These are phyloP conservation scores for Metopia argyrocephala DNA, from an alignment of 2,888 invertebrate genomes.

Conservation along the genomic window DNA sequence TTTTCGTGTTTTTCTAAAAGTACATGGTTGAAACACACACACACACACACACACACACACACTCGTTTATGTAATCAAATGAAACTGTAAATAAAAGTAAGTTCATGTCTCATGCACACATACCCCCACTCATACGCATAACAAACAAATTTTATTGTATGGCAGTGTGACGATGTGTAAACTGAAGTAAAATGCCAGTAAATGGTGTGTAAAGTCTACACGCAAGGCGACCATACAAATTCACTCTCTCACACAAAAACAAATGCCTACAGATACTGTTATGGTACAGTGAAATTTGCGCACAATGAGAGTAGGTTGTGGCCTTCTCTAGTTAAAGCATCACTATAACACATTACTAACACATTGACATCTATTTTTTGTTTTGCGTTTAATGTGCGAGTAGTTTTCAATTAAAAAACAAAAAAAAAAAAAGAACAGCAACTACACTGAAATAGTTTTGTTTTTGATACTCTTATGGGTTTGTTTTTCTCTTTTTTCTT, in stretches of 20 bases:
- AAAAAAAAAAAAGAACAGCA: no score
- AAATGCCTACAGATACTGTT: no score
- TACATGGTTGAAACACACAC: neutral
- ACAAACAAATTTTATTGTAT: constrained; percentile 15
- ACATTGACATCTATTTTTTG: constrained; percentile 25
- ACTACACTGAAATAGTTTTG: constrained; percentile 3
- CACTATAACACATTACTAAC: constrained; percentile 11
- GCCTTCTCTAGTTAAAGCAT: neutral
- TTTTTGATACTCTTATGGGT: neutral
- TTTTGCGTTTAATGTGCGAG: constrained; percentile 5
- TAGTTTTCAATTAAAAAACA: constrained; percentile 28
- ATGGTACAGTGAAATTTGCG: no score
- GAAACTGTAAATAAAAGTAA: neutral
- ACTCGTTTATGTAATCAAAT: neutral
- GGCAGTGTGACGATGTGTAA: constrained; percentile 74
- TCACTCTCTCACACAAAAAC: neutral
- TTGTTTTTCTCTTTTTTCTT: constrained; percentile 15
- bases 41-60: neutral
- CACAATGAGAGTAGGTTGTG: neutral
- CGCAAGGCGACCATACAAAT: neutral
- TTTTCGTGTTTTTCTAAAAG: constrained; percentile 29
- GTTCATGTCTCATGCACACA: neutral
- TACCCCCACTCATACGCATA: constrained; percentile 13
- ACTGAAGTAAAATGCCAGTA: constrained; percentile 76
- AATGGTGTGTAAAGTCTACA: constrained; percentile 74